Evolutionary conservation across 2,888 invertebrate species (phyloP).

Genomic region (Chrysina gloriosa): DNA sequence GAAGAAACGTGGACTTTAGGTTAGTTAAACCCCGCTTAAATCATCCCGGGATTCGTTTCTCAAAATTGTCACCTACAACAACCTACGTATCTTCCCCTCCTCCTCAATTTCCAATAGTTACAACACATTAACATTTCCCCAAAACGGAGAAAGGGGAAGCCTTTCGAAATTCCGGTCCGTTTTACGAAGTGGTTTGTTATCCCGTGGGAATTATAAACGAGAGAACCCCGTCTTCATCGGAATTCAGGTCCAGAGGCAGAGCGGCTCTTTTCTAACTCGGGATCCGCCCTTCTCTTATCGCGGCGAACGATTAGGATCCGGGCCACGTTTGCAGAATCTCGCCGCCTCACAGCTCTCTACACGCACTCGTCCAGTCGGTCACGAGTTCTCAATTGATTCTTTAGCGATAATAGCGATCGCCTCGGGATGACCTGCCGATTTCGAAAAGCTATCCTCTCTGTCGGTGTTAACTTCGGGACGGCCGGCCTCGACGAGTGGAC

Average conservation of each 20-base stretch:
- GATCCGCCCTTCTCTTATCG: background rate
- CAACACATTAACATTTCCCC: background rate
- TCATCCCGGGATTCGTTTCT: no score
- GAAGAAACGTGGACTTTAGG: no score
- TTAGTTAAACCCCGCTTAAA: no score
- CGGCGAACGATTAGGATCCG: constrained; percentile 45
- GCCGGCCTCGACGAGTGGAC: no score
- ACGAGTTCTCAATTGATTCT: constrained; percentile 50
- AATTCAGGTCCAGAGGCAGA: constrained; percentile 7
- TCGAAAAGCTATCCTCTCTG: background rate
- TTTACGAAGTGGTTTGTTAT: constrained; percentile 23
- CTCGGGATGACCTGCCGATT: constrained; percentile 36
- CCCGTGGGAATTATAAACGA: constrained; percentile 17
- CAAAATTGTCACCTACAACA: no score
- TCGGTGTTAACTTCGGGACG: no score
- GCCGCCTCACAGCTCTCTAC: constrained; percentile 41
- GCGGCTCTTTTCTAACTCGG: background rate
- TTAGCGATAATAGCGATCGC: constrained; percentile 46
- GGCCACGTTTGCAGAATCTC: constrained; percentile 49
- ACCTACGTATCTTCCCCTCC: no score
- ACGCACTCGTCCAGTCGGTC: constrained; percentile 50
- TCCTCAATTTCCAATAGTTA: no score
- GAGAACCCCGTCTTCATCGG: constrained; percentile 18
- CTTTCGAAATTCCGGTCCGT: background rate
- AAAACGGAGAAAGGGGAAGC: background rate